Evolutionary conservation across 2,888 invertebrate genomes (phyloP).

Genomic region (Thyatira batis): DNA sequence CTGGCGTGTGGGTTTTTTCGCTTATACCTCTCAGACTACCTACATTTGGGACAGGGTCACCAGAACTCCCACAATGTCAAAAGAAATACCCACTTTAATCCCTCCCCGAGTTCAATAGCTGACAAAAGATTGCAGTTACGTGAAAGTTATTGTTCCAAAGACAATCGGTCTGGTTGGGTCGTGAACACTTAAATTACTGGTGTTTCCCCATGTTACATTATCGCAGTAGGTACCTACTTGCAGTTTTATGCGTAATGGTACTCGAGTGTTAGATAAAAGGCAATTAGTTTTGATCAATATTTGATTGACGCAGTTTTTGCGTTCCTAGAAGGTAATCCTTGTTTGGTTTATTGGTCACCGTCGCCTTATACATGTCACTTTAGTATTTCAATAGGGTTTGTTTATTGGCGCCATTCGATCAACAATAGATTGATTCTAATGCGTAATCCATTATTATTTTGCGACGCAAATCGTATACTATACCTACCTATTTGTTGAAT

Average conservation of each 20-base stretch:
- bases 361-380: background rate
- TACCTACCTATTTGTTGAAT: too few relatives aligned
- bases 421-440: background rate
- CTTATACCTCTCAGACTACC: background rate
- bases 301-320: background rate
- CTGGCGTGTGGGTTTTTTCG: constrained; percentile 1
- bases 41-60: background rate
- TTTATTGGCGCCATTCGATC: too few relatives aligned
- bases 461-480: background rate
- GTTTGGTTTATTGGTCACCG: background rate
- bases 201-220: background rate
- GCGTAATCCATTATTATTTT: background rate
- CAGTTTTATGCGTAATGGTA: too few relatives aligned
- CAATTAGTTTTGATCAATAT: background rate
- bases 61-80: background rate
- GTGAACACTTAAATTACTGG: background rate
- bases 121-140: background rate
- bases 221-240: background rate
- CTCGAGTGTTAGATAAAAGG: background rate
- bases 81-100: background rate
- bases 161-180: background rate
- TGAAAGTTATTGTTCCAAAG: background rate
- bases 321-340: background rate
- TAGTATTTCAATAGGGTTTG: too few relatives aligned
- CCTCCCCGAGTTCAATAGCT: background rate